Conservation (phyloP, 2,888 invertebrate genomes). For the Trichopoda pennipes region DNA sequence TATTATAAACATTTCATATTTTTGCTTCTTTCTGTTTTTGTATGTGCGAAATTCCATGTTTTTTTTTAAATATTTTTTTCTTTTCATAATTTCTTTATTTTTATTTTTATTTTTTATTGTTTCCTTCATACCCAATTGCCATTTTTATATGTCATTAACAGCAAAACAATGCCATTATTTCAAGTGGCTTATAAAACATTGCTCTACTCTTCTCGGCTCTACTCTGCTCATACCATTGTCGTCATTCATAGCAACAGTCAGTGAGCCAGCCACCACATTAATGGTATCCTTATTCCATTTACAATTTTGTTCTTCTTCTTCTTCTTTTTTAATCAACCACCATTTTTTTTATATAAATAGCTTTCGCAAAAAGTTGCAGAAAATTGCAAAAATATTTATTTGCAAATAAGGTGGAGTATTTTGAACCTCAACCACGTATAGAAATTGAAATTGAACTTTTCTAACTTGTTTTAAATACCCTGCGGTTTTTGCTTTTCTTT, state of each 20-base stretch:
- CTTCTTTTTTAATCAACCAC: slow-evolving; percentile 60
- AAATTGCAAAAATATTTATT: slow-evolving; percentile 39
- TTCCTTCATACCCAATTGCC: slow-evolving; percentile 63
- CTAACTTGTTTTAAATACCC: slow-evolving; percentile 38
- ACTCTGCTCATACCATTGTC: slow-evolving; percentile 20
- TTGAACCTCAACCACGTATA: slow-evolving; percentile 32
- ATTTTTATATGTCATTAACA: slow-evolving; percentile 68
- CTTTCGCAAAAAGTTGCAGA: slow-evolving; percentile 38
- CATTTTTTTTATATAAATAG: slow-evolving; percentile 54
- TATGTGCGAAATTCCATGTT: not conserved
- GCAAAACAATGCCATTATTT: slow-evolving; percentile 66
- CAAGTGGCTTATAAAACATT: slow-evolving; percentile 66
- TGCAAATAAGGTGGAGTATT: slow-evolving; percentile 52
- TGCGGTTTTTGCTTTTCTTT: slow-evolving; percentile 50
- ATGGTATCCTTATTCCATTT: slow-evolving; percentile 46
- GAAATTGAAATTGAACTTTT: slow-evolving; percentile 27
- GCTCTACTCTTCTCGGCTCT: slow-evolving; percentile 5
- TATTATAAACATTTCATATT: slow-evolving; percentile 64
- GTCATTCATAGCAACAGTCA: slow-evolving; percentile 13
- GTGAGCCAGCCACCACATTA: slow-evolving; percentile 20
- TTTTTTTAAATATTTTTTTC: not conserved
- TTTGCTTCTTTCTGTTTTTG: not conserved
- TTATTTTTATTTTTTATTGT: not conserved
- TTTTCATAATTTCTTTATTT: slow-evolving; percentile 32
- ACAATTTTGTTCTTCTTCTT: slow-evolving; percentile 14